These are phyloP conservation scores for Geothlypis trichas DNA, from an alignment of 2,113 vertebrate species.

Conservation along the genomic window DNA sequence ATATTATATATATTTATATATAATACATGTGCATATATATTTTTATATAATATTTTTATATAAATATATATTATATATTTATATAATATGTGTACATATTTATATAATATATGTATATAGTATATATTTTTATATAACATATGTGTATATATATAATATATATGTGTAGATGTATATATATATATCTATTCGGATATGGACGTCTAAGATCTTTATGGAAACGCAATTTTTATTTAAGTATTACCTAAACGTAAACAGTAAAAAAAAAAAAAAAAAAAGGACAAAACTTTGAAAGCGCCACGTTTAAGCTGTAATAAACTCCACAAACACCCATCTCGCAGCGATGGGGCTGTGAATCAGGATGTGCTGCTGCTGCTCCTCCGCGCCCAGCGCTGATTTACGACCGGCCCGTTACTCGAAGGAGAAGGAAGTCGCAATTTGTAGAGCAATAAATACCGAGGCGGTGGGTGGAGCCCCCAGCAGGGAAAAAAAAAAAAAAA, in stretches of 20 bases:
- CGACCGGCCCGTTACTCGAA: background rate
- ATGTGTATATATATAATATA: accelerated
- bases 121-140: too few species aligned
- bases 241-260: background rate
- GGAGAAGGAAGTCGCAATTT: slow-evolving; percentile 67
- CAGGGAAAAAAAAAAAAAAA: background rate
- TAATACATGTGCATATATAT: too few species aligned
- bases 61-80: too few species aligned
- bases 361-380: background rate
- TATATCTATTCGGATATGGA: accelerated
- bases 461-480: background rate
- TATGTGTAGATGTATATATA: too few species aligned
- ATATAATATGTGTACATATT: too few species aligned
- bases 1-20: too few species aligned
- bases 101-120: too few species aligned
- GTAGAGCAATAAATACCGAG: slow-evolving; percentile 66
- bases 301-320: background rate
- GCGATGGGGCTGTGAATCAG: background rate
- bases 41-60: too few species aligned
- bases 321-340: background rate
- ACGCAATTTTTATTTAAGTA: background rate
- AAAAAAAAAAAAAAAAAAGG: too few species aligned
- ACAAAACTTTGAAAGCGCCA: background rate
- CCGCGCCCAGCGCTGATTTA: slow-evolving; percentile 15
- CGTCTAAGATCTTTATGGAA: background rate